Conservation (phyloP, 2,113 vertebrate genomes). For the Willisornis vidua region DNA sequence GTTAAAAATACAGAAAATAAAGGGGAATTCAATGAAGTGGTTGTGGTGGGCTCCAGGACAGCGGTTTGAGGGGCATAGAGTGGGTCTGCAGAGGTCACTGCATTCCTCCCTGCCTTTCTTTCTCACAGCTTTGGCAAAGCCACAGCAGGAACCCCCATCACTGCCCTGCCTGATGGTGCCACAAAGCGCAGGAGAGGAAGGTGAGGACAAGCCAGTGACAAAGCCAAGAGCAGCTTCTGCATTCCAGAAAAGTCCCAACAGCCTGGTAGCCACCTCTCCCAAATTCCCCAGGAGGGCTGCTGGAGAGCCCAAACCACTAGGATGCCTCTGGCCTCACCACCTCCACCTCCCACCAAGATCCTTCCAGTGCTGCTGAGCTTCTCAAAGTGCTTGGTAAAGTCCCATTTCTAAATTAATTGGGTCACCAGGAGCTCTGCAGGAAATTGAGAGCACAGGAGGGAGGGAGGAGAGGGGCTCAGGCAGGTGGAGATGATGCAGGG, state of each 20-base stretch:
- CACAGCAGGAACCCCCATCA: not conserved
- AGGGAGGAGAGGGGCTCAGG: not conserved
- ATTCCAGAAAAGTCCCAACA: not conserved
- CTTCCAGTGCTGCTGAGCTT: not conserved
- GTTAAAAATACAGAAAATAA: not conserved
- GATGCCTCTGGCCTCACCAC: not conserved
- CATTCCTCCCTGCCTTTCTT: not conserved
- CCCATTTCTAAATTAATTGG: not conserved
- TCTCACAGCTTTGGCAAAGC: not conserved
- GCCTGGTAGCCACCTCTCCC: not conserved
- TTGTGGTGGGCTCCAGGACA: not conserved
- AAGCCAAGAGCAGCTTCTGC: not conserved
- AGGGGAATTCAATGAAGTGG: not conserved
- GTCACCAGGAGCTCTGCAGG: not conserved
- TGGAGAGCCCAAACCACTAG: not conserved
- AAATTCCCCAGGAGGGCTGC: not conserved
- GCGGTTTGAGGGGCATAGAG: not conserved
- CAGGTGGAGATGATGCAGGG: not conserved
- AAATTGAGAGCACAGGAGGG: not conserved
- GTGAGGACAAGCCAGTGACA: not conserved
- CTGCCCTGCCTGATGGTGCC: not conserved
- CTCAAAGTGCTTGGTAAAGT: not conserved
- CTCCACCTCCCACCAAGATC: not conserved
- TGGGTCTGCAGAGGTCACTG: not conserved
- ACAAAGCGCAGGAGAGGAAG: not conserved